Evolutionary conservation across 2,797 vertebrate species (phyloP).

Genomic region (Streptopelia turtur): DNA sequence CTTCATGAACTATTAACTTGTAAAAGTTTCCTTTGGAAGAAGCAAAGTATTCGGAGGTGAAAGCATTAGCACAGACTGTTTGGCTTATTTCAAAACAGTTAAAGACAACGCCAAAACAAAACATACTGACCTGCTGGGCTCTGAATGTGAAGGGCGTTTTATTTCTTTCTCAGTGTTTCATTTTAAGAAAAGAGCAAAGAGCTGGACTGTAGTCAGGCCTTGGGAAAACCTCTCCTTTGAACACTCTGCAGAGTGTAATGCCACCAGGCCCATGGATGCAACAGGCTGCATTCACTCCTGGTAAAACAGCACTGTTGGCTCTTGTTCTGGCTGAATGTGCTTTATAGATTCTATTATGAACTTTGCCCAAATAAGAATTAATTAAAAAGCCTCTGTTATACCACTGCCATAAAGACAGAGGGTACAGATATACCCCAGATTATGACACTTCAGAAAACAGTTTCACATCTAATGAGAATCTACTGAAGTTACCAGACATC

Average conservation of each 20-base stretch:
- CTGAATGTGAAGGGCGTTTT: background rate
- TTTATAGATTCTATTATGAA: background rate
- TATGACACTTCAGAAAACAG: background rate
- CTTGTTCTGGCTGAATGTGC: background rate
- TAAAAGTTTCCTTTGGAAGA: background rate
- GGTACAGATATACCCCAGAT: background rate
- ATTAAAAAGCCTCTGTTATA: background rate
- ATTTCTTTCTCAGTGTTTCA: background rate
- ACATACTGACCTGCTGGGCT: background rate
- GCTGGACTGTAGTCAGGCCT: background rate
- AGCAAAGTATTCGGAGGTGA: background rate
- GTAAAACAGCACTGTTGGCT: background rate
- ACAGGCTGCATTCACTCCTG: background rate
- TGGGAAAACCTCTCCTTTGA: background rate
- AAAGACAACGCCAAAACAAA: background rate
- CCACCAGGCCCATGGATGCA: rapidly evolving
- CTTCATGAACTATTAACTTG: background rate
- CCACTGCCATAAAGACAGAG: background rate
- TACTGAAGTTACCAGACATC: background rate
- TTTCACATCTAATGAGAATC: background rate
- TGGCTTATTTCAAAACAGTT: background rate
- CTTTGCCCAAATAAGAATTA: background rate
- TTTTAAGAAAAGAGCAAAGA: background rate
- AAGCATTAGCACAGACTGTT: background rate
- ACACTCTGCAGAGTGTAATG: background rate